These are phyloP conservation scores for Xylota sylvarum DNA, from an alignment of 2,888 invertebrate genomes.

Conservation along the genomic window DNA sequence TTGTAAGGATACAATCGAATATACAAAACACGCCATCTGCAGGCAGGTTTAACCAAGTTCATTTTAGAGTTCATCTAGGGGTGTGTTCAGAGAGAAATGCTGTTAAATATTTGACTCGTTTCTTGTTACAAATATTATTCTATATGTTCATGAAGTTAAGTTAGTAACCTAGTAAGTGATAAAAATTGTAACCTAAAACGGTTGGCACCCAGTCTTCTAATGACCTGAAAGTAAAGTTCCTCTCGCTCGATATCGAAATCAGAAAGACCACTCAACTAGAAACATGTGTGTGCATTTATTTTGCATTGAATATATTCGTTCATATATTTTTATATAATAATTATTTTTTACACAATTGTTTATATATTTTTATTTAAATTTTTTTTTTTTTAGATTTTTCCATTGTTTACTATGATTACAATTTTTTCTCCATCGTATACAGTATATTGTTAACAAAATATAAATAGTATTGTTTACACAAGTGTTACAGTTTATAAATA, in stretches of 20 bases:
- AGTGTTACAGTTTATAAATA: slow-evolving; percentile 25
- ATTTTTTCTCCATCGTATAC: slow-evolving; percentile 58
- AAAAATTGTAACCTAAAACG: background rate
- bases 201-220: background rate
- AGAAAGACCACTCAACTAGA: slow-evolving; percentile 48
- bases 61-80: too few species aligned
- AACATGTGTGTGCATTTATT: slow-evolving; percentile 73
- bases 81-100: too few species aligned
- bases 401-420: slow-evolving; percentile 45
- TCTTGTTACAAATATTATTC: too few species aligned
- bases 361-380: slow-evolving; percentile 25
- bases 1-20: too few species aligned
- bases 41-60: too few species aligned
- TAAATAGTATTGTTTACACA: slow-evolving; percentile 59
- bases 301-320: slow-evolving; percentile 71
- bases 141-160: too few species aligned
- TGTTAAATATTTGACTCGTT: too few species aligned
- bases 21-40: too few species aligned
- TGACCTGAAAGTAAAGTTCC: background rate
- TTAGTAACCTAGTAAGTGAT: too few species aligned
- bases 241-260: background rate
- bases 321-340: slow-evolving; percentile 63
- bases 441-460: slow-evolving; percentile 70
- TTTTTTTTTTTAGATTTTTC: slow-evolving; percentile 30
- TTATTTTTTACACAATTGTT: slow-evolving; percentile 36